Evolutionary conservation across 2,113 vertebrate genomes (phyloP).

Genomic region (Balaeniceps rex): DNA sequence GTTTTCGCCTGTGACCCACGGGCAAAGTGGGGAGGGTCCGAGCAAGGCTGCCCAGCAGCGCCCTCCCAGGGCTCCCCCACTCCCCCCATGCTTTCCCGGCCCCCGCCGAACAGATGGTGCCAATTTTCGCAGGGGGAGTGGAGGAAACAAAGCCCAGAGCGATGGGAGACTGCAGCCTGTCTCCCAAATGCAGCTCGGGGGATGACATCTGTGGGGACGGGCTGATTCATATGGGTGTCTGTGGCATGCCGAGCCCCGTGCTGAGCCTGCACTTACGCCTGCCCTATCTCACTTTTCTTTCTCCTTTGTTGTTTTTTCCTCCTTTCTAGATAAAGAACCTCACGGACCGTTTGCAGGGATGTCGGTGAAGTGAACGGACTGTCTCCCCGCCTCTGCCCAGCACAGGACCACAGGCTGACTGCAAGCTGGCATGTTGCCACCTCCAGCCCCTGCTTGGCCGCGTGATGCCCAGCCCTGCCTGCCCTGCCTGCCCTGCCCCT

Average conservation of each 20-base stretch:
- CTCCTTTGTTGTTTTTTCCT: background rate
- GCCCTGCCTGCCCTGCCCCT: background rate
- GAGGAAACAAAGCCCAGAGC: constrained; percentile 8
- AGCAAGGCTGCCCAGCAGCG: background rate
- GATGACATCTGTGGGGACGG: constrained; percentile 14
- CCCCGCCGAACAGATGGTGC: background rate
- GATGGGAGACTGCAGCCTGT: background rate
- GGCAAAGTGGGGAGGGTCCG: background rate
- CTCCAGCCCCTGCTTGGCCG: background rate
- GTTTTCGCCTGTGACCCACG: fast-evolving
- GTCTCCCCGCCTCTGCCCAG: background rate
- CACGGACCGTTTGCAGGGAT: background rate
- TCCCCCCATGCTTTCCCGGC: background rate
- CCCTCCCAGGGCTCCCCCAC: background rate
- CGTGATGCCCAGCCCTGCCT: background rate
- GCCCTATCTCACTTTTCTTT: background rate
- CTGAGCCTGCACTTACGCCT: background rate
- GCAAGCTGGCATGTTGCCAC: background rate
- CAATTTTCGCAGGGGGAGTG: background rate
- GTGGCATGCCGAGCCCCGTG: background rate
- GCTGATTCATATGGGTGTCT: background rate
- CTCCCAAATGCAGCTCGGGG: background rate
- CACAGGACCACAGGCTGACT: background rate
- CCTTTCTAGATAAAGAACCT: constrained; percentile 34
- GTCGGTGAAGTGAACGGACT: background rate